These are phyloP conservation scores for Poecilia gillii DNA, from an alignment of 2,797 vertebrate genomes.

Conservation along the genomic window DNA sequence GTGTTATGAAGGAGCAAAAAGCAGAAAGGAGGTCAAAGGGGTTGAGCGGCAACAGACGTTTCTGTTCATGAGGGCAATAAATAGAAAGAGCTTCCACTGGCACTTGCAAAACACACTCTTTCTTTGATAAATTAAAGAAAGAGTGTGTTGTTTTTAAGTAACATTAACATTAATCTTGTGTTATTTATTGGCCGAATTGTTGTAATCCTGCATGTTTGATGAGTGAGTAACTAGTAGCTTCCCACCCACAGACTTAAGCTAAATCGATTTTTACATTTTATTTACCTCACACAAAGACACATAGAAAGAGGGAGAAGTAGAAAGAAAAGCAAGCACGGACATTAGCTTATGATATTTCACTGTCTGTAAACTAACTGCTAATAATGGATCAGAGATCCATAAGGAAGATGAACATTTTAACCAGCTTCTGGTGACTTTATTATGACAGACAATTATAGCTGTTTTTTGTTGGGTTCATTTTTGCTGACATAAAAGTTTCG, in stretches of 20 bases:
- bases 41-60: background rate
- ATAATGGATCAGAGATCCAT: constrained; percentile 75
- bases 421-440: constrained; percentile 61
- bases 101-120: background rate
- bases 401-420: constrained; percentile 69
- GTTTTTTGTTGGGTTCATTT: constrained; percentile 5
- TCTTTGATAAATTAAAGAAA: background rate
- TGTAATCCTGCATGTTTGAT: constrained; percentile 1
- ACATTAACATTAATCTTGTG: background rate
- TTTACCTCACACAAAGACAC: constrained; percentile 1
- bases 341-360: constrained; percentile 66
- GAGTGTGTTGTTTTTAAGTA: background rate
- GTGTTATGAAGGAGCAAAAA: background rate
- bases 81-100: background rate
- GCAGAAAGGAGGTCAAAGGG: background rate
- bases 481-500: background rate
- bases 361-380: constrained; percentile 55
- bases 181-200: background rate
- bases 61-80: background rate
- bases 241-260: constrained; percentile 22
- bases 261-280: constrained; percentile 27
- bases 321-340: constrained; percentile 29
- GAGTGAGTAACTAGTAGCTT: background rate
- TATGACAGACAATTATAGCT: constrained; percentile 68
- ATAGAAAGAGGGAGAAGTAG: constrained; percentile 9